Base-by-base conservation (phyloP, 2,797 vertebrate genomes). In the Chloroceryle inda region DNA sequence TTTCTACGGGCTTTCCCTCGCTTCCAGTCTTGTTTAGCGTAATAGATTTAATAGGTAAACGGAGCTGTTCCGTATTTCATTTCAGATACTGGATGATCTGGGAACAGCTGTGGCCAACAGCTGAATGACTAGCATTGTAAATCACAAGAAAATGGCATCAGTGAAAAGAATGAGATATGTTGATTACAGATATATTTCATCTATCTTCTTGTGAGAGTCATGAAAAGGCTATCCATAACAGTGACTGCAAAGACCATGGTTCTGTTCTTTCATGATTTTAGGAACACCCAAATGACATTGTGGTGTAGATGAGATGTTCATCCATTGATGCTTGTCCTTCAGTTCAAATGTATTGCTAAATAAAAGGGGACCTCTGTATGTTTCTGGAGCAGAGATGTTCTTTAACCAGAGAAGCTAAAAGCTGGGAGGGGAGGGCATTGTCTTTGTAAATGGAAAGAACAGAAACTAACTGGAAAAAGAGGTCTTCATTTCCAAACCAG, bases 401-500 rank as follows among this genome's bases (percentile, higher is more conserved):
- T 81, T 84, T 55, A 56, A 49, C 49, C 38, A 85, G 63, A 62
- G 53, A 49, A 77, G 40, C 56, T 58, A 53, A 85, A 74, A 87
- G 15, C 62, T 85, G 29, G 37, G 55, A 68, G 68, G 53, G 31
- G 72, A 89, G 37, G 12, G 13, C 27, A 40, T 40, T 62, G 17
- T 33, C 53, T 0, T 0, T 61, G 38, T 24, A 62, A 92, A 87
- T 74, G 81, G 49, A 66, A 91, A 62, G 68, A 94, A n/a, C 61
- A 91, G 91, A 93, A 89, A 87, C 26, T 26, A 92, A 29, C 24
- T 91, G 67, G 83, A 74, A 68, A 78, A 77, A 53, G 64, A 73
- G 26, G 26, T 77, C 74, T 38, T 82, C 0, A 0, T 91, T 89
- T 89, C 88, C 66, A 77, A 85, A 68, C 40, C 13, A 42, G 35